phyloP scores from a whole-genome alignment of 2,113 vertebrate species.

The Melanerpes aurifrons region DNA sequence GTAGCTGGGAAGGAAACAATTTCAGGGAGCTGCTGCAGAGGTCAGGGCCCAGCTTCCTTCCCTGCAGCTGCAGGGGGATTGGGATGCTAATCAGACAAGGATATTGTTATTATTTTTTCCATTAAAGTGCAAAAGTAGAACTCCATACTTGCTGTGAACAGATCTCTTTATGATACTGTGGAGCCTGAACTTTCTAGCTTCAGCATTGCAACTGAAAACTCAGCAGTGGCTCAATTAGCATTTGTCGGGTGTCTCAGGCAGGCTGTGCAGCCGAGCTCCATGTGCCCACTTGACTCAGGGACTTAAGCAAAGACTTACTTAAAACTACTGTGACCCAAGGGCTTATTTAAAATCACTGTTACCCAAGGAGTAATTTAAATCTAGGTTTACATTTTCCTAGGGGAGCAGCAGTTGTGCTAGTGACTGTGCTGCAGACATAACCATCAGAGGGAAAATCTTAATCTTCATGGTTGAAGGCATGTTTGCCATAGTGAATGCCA shows the following conservation, averaged over 20 bases:
- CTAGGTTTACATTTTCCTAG: not conserved
- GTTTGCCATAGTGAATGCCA: not conserved
- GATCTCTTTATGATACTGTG: not conserved
- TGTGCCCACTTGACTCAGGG: not conserved
- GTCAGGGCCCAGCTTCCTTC: not conserved
- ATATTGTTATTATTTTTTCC: not conserved
- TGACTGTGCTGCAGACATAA: accelerated
- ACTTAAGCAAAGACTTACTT: not conserved
- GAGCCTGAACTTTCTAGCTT: not conserved
- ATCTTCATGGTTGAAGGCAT: not conserved
- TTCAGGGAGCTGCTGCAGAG: not conserved
- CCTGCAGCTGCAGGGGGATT: not conserved
- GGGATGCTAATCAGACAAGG: not conserved
- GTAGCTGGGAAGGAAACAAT: not conserved
- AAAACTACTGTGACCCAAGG: not conserved
- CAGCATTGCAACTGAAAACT: not conserved
- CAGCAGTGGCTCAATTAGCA: not conserved
- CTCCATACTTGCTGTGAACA: not conserved
- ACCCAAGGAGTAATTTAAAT: not conserved
- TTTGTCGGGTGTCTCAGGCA: not conserved
- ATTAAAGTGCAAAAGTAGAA: not conserved
- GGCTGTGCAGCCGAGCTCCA: not conserved
- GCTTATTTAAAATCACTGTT: too few relatives aligned
- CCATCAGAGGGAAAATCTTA: not conserved
- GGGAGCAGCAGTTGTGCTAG: not conserved